Conservation (phyloP, 1,140 invertebrate genomes). For the Lordiphosa clarofinis region DNA sequence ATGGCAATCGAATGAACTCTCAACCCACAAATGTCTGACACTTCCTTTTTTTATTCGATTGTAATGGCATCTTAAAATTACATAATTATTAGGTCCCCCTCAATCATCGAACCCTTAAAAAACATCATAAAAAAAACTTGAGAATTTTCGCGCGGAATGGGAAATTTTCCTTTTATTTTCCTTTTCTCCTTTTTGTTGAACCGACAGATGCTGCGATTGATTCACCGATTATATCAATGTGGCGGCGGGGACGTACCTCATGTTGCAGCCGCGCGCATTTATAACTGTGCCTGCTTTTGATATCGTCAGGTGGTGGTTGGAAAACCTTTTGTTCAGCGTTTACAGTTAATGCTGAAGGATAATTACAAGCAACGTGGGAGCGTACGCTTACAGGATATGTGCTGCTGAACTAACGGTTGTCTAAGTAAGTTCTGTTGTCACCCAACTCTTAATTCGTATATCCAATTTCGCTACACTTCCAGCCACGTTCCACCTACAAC, state of each 20-base stretch:
- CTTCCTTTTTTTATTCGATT: slow-evolving; percentile 39
- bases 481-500: slow-evolving; percentile 3
- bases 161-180: slow-evolving; percentile 40
- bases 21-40: slow-evolving; percentile 43
- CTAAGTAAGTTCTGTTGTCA: not conserved
- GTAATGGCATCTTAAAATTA: slow-evolving; percentile 61
- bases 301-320: slow-evolving; percentile 58
- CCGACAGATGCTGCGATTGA: slow-evolving; percentile 67
- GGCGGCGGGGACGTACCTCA: slow-evolving; percentile 17
- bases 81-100: slow-evolving; percentile 59
- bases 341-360: slow-evolving; percentile 59
- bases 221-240: slow-evolving; percentile 49
- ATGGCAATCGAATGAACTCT: slow-evolving; percentile 36
- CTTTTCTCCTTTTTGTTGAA: slow-evolving; percentile 9
- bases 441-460: slow-evolving; percentile 15
- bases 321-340: slow-evolving; percentile 71
- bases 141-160: slow-evolving; percentile 74
- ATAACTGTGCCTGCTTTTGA: slow-evolving; percentile 75
- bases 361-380: slow-evolving; percentile 64
- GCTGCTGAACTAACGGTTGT: slow-evolving; percentile 43
- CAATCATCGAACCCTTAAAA: slow-evolving; percentile 37
- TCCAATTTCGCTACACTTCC: slow-evolving; percentile 41
- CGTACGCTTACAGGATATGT: slow-evolving; percentile 57
- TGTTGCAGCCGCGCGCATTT: slow-evolving; percentile 27
- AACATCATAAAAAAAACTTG: slow-evolving; percentile 67